phyloP scores from a whole-genome alignment of 2,113 vertebrate genomes.

The Bubalus kerabau region DNA sequence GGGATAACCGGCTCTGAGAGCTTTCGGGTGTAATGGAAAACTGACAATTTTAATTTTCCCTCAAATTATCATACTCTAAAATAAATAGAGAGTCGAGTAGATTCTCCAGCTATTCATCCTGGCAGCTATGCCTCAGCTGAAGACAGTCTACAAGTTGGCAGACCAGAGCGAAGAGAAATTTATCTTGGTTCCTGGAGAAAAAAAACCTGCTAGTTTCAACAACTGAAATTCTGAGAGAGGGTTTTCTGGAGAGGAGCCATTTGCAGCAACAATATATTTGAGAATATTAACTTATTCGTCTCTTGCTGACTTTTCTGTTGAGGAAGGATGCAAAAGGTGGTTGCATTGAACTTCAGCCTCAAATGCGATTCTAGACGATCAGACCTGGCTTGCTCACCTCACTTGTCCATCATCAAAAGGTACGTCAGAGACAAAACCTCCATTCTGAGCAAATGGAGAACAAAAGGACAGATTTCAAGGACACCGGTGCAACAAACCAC shows the following conservation, averaged over 20 bases:
- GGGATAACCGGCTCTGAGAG: constrained; percentile 45
- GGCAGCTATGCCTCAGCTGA: constrained; percentile 48
- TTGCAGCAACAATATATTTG: neutral
- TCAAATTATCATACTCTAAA: constrained; percentile 66
- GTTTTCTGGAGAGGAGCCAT: constrained; percentile 50
- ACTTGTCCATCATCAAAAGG: neutral
- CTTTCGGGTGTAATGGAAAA: constrained; percentile 54
- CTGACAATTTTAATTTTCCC: constrained; percentile 64
- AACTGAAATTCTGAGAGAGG: constrained; percentile 55
- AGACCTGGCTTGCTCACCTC: neutral
- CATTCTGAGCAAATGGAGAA: neutral
- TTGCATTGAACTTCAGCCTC: neutral
- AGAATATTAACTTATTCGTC: neutral
- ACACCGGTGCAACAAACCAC: neutral
- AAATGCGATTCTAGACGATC: neutral
- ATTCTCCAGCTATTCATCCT: constrained; percentile 54
- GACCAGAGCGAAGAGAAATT: constrained; percentile 53
- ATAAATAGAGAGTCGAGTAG: constrained; percentile 59
- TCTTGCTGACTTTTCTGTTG: neutral
- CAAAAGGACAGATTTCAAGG: neutral
- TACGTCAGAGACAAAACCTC: neutral
- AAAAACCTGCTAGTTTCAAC: constrained; percentile 67
- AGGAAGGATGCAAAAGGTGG: constrained; percentile 20
- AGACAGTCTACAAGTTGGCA: constrained; percentile 59
- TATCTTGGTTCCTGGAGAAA: constrained; percentile 69